Percentiles rank a stretch among this genome's conserved stretches.
phyloP scores from a whole-genome alignment of 2,888 invertebrate genomes.

The Pomacea canaliculata region DNA sequence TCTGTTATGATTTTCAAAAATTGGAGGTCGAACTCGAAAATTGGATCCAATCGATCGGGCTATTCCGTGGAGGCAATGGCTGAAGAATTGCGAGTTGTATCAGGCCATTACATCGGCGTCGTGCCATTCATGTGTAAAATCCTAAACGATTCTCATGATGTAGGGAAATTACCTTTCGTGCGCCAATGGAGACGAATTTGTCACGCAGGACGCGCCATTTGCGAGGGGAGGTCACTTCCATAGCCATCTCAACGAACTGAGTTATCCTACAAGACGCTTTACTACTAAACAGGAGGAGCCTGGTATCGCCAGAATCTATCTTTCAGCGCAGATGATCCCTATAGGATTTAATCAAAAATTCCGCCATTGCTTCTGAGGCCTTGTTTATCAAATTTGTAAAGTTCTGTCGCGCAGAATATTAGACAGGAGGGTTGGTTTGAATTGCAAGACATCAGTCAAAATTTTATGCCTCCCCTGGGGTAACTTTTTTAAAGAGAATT shows the following conservation, averaged over 20 bases:
- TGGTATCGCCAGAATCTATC: too few species aligned
- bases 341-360: too few species aligned
- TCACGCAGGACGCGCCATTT: conserved; percentile 21
- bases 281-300: not conserved
- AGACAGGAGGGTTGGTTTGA: too few species aligned
- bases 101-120: conserved; percentile 30
- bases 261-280: not conserved
- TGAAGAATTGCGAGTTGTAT: conserved; percentile 20
- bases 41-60: conserved; percentile 33
- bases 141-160: conserved; percentile 36
- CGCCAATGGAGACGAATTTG: conserved; percentile 32
- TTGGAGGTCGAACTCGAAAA: conserved; percentile 31
- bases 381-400: too few species aligned
- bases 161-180: conserved; percentile 35
- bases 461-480: too few species aligned
- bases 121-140: conserved; percentile 26
- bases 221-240: conserved; percentile 17
- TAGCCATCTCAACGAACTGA: not conserved
- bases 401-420: too few species aligned
- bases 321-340: too few species aligned
- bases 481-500: too few species aligned
- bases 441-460: too few species aligned
- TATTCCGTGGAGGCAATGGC: conserved; percentile 9
- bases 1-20: conserved; percentile 36
- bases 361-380: too few species aligned